A percentile compares a stretch with the other conserved stretches of the same genome.
Evolutionary conservation across 2,888 invertebrate species (phyloP).

Genomic region (Trichogramma dendrolimi): DNA sequence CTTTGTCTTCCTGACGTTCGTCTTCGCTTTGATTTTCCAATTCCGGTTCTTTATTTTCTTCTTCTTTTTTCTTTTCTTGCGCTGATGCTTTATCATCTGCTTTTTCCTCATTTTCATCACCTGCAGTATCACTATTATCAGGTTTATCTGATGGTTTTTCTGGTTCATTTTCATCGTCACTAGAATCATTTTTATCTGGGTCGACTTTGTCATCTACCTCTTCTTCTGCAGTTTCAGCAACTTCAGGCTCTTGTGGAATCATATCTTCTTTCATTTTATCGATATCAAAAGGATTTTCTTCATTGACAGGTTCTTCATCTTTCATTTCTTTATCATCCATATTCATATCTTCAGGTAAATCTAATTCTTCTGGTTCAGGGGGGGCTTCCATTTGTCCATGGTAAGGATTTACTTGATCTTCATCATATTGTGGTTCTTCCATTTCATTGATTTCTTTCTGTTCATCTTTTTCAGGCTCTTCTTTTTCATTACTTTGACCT

Average conservation of each 20-base stretch:
- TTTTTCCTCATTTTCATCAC: slow-evolving; percentile 39
- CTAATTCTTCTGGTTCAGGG: slow-evolving; percentile 81
- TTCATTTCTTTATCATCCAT: slow-evolving; percentile 65
- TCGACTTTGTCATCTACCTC: slow-evolving; percentile 52
- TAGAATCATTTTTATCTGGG: slow-evolving; percentile 49
- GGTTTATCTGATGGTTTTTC: background rate
- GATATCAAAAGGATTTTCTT: slow-evolving; percentile 81
- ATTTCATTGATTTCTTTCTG: slow-evolving; percentile 76
- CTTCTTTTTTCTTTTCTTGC: slow-evolving; percentile 48
- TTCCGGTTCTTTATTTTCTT: background rate
- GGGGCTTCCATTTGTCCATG: slow-evolving; percentile 74
- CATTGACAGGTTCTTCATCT: slow-evolving; percentile 58
- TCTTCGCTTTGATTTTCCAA: no score
- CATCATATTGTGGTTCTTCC: slow-evolving; percentile 74
- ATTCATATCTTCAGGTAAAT: slow-evolving; percentile 82
- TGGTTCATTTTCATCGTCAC: slow-evolving; percentile 39
- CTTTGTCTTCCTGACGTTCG: slow-evolving; percentile 30
- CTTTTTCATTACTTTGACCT: slow-evolving; percentile 39
- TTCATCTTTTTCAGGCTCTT: slow-evolving; percentile 52
- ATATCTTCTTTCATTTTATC: slow-evolving; percentile 67
- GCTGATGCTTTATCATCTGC: slow-evolving; percentile 39
- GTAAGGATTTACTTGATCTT: slow-evolving; percentile 75
- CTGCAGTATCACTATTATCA: slow-evolving; percentile 18
- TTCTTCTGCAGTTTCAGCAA: slow-evolving; percentile 51
- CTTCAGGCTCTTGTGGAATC: slow-evolving; percentile 46